Base-by-base conservation (phyloP, 2,113 vertebrate species). In the Oceanites oceanicus region DNA sequence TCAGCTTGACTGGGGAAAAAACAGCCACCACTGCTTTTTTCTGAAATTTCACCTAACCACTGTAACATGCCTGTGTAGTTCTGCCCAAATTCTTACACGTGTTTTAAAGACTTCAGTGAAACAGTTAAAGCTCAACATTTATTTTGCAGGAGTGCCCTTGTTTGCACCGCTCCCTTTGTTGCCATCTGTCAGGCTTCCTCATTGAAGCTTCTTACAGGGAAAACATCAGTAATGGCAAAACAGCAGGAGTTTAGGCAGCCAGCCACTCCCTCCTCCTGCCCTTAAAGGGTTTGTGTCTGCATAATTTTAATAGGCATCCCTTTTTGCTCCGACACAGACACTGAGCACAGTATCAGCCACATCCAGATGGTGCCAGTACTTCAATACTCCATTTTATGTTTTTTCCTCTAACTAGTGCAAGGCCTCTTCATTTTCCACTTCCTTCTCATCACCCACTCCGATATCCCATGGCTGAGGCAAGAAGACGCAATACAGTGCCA, bases 171-270 rank as follows among this genome's bases (percentile, higher is more conserved):
- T 95, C 83, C 73, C 77, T 96, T 96, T 94, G 92, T 89, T 97
- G 92, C 96, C 97, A 97, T 97, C 96, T 97, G 95, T 91, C 91
- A 96, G 74, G 76, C 62, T 84, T 78, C 87, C 62, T 94, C 86
- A 53, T 0, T 90, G 92, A 93, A 95, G 85, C 78, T 92, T 66
- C 70, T 86, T 62, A 44, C 67, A 66, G 56, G 8, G 53, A 95
- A 96, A 97, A 95, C 74, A 96, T 73, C 85, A 89, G 87, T 66
- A 80, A 83, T 15, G 20, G 91, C 85, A 92, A 58, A 97, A 94
- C 85, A 93, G 94, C 71, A 71, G 86, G 70, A 96, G 92, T 88
- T 94, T 63, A 44, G n/a, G 83, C 96, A 94, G 52, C 63, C 70
- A 93, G 80, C 40, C 88, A 81, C 90, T 52, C 74, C 75, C 38